These are phyloP conservation scores for Teleogryllus oceanicus DNA, from an alignment of 2,888 invertebrate genomes.

Conservation along the genomic window DNA sequence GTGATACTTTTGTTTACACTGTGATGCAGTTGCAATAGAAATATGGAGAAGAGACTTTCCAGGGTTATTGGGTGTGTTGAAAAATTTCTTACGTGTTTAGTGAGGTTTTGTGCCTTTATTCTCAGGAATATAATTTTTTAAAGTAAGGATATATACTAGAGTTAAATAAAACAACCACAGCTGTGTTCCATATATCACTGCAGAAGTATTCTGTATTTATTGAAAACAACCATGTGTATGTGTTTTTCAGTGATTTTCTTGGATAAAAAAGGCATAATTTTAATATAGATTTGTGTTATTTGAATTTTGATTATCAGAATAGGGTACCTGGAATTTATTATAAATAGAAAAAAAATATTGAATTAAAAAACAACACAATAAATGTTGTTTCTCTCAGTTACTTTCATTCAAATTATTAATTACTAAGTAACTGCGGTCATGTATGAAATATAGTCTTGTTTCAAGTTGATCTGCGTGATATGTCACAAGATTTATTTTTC, in stretches of 20 bases:
- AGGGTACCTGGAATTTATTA: too few relatives aligned
- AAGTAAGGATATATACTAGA: neutral
- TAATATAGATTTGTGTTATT: too few relatives aligned
- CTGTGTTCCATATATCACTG: constrained; percentile 1
- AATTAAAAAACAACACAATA: neutral
- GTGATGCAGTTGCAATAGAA: too few relatives aligned
- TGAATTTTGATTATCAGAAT: too few relatives aligned
- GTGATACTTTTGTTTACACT: too few relatives aligned
- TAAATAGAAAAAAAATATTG: too few relatives aligned
- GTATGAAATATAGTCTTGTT: too few relatives aligned
- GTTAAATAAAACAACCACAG: neutral
- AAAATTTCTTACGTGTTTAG: neutral
- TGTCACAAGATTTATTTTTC: too few relatives aligned
- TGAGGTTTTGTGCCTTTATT: constrained; percentile 1
- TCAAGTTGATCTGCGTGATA: too few relatives aligned
- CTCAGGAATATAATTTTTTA: neutral
- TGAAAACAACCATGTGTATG: neutral
- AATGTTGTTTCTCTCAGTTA: neutral
- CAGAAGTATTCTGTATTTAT: neutral
- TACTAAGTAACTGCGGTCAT: neutral
- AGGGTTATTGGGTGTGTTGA: too few relatives aligned
- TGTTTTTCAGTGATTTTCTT: neutral
- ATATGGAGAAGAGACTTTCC: too few relatives aligned
- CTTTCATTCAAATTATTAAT: neutral
- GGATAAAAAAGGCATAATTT: neutral